phyloP scores from a whole-genome alignment of 2,797 vertebrate genomes.

The Agapornis canus region DNA sequence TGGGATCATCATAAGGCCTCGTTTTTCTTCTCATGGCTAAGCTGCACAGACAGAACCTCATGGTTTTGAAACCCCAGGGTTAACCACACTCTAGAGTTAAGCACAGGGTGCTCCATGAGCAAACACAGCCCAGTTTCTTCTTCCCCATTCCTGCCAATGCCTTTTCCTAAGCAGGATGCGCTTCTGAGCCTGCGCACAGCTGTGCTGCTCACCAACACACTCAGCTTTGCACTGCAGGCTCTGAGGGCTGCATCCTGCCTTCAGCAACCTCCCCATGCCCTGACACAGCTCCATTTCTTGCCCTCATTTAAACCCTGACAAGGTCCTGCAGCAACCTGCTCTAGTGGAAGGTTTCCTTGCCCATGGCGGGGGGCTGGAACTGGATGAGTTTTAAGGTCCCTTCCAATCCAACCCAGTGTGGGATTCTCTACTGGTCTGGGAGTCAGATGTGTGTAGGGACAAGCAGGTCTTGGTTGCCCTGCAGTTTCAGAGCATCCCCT shows the following conservation, averaged over 20 bases:
- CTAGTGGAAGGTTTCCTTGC: background rate
- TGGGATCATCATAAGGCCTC: background rate
- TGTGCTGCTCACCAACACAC: rapidly evolving
- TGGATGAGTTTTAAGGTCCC: background rate
- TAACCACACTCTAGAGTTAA: background rate
- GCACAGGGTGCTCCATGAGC: background rate
- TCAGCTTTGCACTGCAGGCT: background rate
- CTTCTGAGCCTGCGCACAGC: background rate
- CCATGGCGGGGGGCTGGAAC: background rate
- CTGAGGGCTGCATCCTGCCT: background rate
- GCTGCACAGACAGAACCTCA: background rate
- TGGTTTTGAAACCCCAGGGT: constrained; percentile 18
- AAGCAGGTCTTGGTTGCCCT: background rate
- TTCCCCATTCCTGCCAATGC: background rate
- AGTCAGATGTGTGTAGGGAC: background rate
- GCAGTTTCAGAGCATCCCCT: background rate
- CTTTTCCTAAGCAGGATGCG: background rate
- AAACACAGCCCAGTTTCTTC: background rate
- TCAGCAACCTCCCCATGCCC: background rate
- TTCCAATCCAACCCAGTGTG: background rate
- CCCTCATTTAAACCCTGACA: background rate
- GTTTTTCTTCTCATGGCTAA: background rate
- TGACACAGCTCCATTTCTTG: background rate
- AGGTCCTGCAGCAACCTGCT: background rate
- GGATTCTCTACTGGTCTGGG: background rate